Evolutionary conservation across 2,113 vertebrate genomes (phyloP).

Genomic region (Sylvia atricapilla): DNA sequence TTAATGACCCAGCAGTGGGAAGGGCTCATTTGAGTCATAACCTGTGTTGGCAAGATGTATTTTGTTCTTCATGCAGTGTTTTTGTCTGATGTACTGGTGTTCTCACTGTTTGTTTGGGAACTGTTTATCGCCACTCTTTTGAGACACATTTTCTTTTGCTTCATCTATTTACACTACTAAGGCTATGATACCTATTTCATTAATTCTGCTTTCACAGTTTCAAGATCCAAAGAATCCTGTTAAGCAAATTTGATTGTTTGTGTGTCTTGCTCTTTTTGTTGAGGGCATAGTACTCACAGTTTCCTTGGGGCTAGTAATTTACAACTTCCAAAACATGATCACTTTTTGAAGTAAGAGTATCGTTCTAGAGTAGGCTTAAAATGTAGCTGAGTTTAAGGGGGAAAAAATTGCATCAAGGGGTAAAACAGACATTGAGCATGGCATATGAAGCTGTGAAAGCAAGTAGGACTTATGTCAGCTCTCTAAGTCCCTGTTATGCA

Average conservation of each 20-base stretch:
- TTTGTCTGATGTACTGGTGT: neutral
- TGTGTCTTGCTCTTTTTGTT: neutral
- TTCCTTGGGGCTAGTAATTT: neutral
- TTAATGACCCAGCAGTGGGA: neutral
- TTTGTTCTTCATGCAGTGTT: neutral
- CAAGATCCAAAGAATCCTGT: neutral
- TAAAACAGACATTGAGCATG: neutral
- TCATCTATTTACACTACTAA: neutral
- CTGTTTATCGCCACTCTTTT: neutral
- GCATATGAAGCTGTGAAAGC: neutral
- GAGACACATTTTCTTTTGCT: neutral
- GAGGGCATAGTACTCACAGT: neutral
- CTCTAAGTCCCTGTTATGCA: neutral
- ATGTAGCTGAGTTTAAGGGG: neutral
- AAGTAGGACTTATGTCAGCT: neutral
- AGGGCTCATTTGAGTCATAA: neutral
- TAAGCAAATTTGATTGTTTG: neutral
- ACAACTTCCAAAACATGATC: neutral
- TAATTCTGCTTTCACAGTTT: neutral
- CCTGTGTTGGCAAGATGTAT: neutral
- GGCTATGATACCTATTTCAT: neutral
- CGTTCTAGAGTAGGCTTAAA: neutral
- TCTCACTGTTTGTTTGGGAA: neutral
- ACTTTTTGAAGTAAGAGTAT: neutral
- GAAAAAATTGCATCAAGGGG: neutral